These are phyloP conservation scores for Siderastrea siderea DNA, from an alignment of 92 coral and sea anemone genomes.

Conservation along the genomic window DNA sequence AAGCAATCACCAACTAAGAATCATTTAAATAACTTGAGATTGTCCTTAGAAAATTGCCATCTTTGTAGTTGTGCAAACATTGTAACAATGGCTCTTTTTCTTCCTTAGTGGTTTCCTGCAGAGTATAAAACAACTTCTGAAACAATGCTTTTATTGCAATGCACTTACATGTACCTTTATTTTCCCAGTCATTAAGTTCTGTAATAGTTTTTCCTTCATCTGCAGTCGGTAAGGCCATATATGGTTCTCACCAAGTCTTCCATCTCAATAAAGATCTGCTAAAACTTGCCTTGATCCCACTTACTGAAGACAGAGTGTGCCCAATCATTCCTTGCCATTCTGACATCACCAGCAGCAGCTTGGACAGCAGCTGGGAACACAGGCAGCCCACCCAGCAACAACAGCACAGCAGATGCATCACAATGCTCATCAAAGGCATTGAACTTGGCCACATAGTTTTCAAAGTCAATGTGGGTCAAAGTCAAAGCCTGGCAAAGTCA, in stretches of 20 bases:
- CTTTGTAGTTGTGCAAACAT: no score
- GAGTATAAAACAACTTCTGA: no score
- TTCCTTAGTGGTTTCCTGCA: no score
- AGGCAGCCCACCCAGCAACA: slow-evolving; percentile 56
- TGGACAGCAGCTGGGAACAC: slow-evolving; percentile 48
- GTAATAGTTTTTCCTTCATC: slow-evolving; percentile 16
- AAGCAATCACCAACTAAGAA: no score
- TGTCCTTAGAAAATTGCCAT: no score
- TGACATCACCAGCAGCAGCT: slow-evolving; percentile 54
- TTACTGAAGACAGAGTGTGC: slow-evolving; percentile 61
- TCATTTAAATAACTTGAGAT: no score
- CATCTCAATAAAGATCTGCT: slow-evolving; percentile 38
- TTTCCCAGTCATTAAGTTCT: slow-evolving; percentile 46
- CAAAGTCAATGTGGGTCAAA: slow-evolving; percentile 40
- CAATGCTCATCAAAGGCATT: slow-evolving; percentile 63
- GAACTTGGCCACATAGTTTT: slow-evolving; percentile 58
- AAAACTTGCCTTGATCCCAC: slow-evolving; percentile 49
- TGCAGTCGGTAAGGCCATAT: slow-evolving; percentile 22
- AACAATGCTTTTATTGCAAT: neutral
- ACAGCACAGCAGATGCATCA: slow-evolving; percentile 69
- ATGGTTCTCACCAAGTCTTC: slow-evolving; percentile 22
- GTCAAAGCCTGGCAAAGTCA: slow-evolving; percentile 63
- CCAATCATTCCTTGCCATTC: slow-evolving; percentile 62
- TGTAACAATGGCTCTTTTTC: no score
- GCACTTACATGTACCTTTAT: slow-evolving; percentile 43